Base-by-base conservation (phyloP, 2,113 vertebrate genomes). In the Gallinago paraguaiae region DNA sequence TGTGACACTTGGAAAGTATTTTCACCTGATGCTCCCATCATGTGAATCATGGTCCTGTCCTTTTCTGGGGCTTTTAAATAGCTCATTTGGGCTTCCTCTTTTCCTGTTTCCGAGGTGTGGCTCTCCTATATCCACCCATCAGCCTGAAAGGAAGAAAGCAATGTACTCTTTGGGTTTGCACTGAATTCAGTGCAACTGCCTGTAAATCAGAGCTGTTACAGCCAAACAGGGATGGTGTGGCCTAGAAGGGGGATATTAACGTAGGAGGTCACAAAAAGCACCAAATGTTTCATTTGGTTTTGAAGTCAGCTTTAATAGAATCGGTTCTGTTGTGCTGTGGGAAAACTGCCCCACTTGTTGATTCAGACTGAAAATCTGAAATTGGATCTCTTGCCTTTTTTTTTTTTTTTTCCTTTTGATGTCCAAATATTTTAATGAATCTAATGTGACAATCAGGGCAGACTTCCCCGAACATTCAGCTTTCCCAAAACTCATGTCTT, bases 201-300 rank as follows among this genome's bases (percentile, higher is more conserved):
- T 2, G 0, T 3, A 8, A 68, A 9, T 37, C 27, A 54, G 53
- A 39, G 56, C 28, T 76, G 67, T 35, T 64, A 0, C 0, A 41
- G 82, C 88, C 56, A 9, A 11, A 0, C 59, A 37, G 72, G 69
- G 60, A 2, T 16, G 19, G 4, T 45, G 56, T 31, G 86, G 56
- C 2, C 63, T 51, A 2, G 14, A 31, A 41, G 76, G 37, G 45
- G 0, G 2, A 1, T 11, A 1, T 7, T 80, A 10, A 15, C 28
- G 59, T 22, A 17, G 67, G 51, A 59, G 37, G 6, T n/a, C 24
- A 50, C 76, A 31, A 27, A 80, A 65, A 74, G 20, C 7, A 14
- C 68, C 63, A 10, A 16, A n/a, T 1, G 0, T 53, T 39, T 17
- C 6, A 9, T 9, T 9, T 61, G 48, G 6, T 45, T 90, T 86